phyloP scores from a whole-genome alignment of 30 jellyfish, hydroid and myxozoan genomes.

The Aurelia aurita complex sp. Pacific region DNA sequence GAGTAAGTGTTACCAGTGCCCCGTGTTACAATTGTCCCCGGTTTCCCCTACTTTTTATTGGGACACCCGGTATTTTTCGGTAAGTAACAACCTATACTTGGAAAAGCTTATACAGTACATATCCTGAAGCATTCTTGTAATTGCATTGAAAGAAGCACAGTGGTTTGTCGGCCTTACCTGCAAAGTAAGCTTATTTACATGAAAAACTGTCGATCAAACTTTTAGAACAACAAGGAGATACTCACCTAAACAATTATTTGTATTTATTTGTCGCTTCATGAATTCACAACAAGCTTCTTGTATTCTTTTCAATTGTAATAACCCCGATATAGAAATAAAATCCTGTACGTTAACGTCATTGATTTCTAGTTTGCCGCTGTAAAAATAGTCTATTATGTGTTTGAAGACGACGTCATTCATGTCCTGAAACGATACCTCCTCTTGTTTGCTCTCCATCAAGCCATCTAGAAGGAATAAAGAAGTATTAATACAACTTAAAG shows the following conservation, averaged over 20 bases:
- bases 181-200: too few species aligned
- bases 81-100: too few species aligned
- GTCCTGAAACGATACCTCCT: constrained; percentile 67
- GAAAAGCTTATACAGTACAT: too few species aligned
- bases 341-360: constrained; percentile 88
- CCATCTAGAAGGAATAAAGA: constrained; percentile 73
- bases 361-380: constrained; percentile 78
- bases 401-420: constrained; percentile 72
- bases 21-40: too few species aligned
- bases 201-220: too few species aligned
- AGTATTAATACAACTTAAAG: neutral
- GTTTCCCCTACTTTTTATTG: too few species aligned
- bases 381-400: constrained; percentile 77
- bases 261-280: constrained; percentile 84
- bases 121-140: too few species aligned
- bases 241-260: constrained; percentile 92
- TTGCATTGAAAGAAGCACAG: too few species aligned
- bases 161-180: too few species aligned
- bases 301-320: constrained; percentile 76
- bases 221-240: neutral
- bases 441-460: constrained; percentile 75
- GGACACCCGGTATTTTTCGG: too few species aligned
- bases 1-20: too few species aligned
- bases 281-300: constrained; percentile 96
- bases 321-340: constrained; percentile 79